phyloP scores from a whole-genome alignment of 2,797 vertebrate species.

The Uromys caudimaculatus region DNA sequence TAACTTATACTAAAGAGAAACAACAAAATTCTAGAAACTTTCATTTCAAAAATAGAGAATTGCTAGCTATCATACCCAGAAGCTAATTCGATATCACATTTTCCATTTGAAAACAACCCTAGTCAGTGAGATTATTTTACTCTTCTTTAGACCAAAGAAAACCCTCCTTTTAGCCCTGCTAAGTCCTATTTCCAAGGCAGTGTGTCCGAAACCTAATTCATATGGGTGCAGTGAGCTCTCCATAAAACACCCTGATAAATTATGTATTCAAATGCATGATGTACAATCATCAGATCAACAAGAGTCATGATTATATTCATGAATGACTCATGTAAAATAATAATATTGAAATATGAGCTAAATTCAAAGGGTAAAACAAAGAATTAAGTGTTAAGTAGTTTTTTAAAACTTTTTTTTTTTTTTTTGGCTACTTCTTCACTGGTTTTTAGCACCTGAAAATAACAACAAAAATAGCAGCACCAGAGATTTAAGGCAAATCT shows the following conservation, averaged over 20 bases:
- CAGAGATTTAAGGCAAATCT: constrained; percentile 13
- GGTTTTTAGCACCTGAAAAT: constrained; percentile 38
- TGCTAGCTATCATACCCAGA: neutral
- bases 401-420: neutral
- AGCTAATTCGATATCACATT: neutral
- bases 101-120: constrained; percentile 31
- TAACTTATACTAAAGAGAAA: constrained; percentile 27
- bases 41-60: neutral
- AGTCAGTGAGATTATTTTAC: neutral
- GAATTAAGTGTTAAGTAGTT: neutral
- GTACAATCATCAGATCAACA: neutral
- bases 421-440: neutral
- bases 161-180: neutral
- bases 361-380: neutral
- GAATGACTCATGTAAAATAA: neutral
- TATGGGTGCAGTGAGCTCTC: neutral
- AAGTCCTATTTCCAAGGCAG: neutral
- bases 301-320: neutral
- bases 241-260: neutral
- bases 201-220: neutral
- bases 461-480: neutral
- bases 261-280: neutral
- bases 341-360: neutral
- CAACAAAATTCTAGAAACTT: neutral
- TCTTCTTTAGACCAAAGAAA: constrained; percentile 8